Evolutionary conservation across 1,140 invertebrate genomes (phyloP), one percentile per base, ranked within the genome.

Genomic region (Gonioctena quinquepunctata): DNA sequence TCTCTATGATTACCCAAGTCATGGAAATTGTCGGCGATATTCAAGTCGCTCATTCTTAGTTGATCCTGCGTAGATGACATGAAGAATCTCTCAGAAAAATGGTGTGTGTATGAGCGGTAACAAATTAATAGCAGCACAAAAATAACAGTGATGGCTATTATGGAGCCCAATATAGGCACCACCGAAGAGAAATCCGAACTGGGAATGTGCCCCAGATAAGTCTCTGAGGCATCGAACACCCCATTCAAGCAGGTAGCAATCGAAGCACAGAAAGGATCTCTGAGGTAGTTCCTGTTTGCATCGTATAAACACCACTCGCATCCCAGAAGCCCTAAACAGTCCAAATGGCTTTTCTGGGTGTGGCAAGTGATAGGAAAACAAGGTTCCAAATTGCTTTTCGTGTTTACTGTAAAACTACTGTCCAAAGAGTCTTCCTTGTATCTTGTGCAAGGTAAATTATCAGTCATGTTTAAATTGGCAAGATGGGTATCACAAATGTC

Each of bases 291-390:
- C 18, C 90, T 92, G 78, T 94, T 92, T 11, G 87, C 86, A 76
- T 94, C 92, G 57, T 93, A 83, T 73, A 91, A 89, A 82, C 96
- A 97, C 96, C 96, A 97, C 78, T 96, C 93, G 83, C 96, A 97
- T 52, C 93, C 94, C 65, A 94, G 85, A 11, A 96, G 86, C 0
- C 94, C 95, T 33, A 96, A 83, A 82, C 96, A 97, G 49, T 90
- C 89, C 56, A 89, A 89, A 75, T 92, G 88, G 13, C 89, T 89
- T 65, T 87, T 82, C 76, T 92, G 92, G 1, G 89, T 82, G 71
- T 94, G 93, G 82, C 96, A 98, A 80, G 92, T 90, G 80, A 93
- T 92, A 2, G 91, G 90, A 18, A 89, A 87, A 80, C 92, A 93
- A 1, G 86, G 78, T 69, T 89, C 88, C 18, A 90, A 76, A 72